Base-by-base conservation (phyloP, 2,113 vertebrate species). In the Rissa tridactyla region DNA sequence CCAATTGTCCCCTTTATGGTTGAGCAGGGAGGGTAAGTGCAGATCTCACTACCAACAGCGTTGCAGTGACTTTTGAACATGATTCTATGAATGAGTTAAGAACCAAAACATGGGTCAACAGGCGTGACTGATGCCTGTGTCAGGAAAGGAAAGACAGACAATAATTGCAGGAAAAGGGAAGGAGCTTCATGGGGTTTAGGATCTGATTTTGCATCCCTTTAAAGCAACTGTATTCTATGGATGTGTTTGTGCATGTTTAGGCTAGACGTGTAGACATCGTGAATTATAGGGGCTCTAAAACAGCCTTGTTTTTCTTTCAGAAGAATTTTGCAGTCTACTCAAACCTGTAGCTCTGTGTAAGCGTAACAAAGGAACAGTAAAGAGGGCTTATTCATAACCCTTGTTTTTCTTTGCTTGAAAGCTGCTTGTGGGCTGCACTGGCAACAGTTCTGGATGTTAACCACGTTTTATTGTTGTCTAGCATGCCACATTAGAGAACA, bases 381-480 rank as follows among this genome's bases (percentile, higher is more conserved):
- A 91, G 26, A 91, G 11, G 20, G 1, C 75, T 95, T 96, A 83
- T 82, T 93, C 80, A n/a, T 80, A 91, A 52, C 29, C 81, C 42
- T 83, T 95, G 82, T 87, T 96, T 96, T 97, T 51, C 60, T 89
- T 93, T 89, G 84, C 81, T 86, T 90, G 82, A 92, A 90, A 96
- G 80, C 62, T 65, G 51, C 82, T 96, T 92, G 65, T 92, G 82
- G 70, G 73, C 73, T 95, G 64, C 73, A 44, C 30, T 88, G 84
- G 88, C 92, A 94, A 78, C 8, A 6, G 85, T 95, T 97, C 77
- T 86, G 93, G 92, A 87, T 95, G 87, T 95, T 96, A 97, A 94
- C 77, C 55, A 86, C 6, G 9, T 84, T 97, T 96, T 88, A 96
- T 87, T 90, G 86, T 88, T 92, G 72, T 75, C 89, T 90, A 93